Base-by-base conservation (phyloP, 2,888 invertebrate genomes). In the Alcis repandata region DNA sequence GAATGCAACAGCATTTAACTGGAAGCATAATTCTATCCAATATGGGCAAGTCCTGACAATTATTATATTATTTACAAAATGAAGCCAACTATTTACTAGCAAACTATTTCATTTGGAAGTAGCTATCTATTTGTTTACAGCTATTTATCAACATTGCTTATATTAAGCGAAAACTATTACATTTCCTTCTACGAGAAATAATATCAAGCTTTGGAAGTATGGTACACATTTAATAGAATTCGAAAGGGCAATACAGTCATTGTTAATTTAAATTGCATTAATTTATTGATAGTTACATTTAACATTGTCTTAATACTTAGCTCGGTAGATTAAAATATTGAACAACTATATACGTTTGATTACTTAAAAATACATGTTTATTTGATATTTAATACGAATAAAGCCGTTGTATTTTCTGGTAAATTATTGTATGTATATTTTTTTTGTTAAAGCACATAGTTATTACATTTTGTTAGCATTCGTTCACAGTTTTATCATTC, bases 291-390 rank as follows among this genome's bases (percentile, higher is more conserved):
- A 58, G 38, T 54, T 48, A 54, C 32, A 20, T 46, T 45, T 46
- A 57, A 51, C 40, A 77, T 72, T 57, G 51, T 49, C 63, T 49
- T 70, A 79, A 76, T 79, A 79, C 79, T 78, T 75, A 76, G 41
- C 45, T 49, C 53, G 58, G 71, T 68, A 58, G 54, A 49, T 40
- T 59, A 67, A 46, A 27, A 46, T 57, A 62, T 57, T 19, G 27
- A 17, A 36, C 36, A 46, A 57, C 13, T 15, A 57, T 27, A 53
- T 49, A 33, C 36, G 17, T 15, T 11, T 33, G 9, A 40, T 32
- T 58, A 59, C 11, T 8, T 2, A 4, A 27, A 2, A 27, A 6
- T 56, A 15, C 15, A 41, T 13, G 40, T 10, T 17, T 38, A 53
- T 27, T 40, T 38, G 36, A 45, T 45, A 27, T 33, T 17, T 27